phyloP scores from a whole-genome alignment of 2,797 vertebrate genomes.

The Setipinna tenuifilis region DNA sequence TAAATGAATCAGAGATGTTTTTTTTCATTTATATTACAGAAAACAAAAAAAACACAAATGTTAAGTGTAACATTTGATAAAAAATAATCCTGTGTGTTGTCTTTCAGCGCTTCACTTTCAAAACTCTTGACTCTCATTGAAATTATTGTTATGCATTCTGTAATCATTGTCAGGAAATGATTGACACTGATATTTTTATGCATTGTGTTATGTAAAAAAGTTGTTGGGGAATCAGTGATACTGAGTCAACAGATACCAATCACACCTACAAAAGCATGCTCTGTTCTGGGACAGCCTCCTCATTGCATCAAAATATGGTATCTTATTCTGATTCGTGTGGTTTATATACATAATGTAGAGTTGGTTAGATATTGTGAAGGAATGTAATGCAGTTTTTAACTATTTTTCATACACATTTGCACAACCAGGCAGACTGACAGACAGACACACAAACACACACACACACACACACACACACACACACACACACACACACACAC shows the following conservation, averaged over 20 bases:
- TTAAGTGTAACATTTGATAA: background rate
- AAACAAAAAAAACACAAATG: background rate
- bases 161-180: background rate
- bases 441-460: conserved; percentile 1
- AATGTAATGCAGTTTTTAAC: too few relatives aligned
- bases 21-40: background rate
- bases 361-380: background rate
- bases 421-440: conserved; percentile 50
- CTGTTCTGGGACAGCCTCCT: background rate
- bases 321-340: background rate
- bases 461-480: conserved; percentile 39
- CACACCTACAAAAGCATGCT: background rate
- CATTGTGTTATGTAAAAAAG: too few relatives aligned
- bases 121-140: too few relatives aligned
- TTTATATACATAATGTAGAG: background rate
- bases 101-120: background rate
- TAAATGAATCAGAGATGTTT: background rate
- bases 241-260: background rate
- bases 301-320: background rate
- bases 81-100: background rate
- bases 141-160: background rate
- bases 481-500: conserved; percentile 47
- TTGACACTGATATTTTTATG: too few relatives aligned
- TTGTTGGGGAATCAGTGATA: background rate
- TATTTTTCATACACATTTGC: conserved; percentile 61